phyloP scores from a whole-genome alignment of 2,888 invertebrate species.

The Epistrophella euchroma region DNA sequence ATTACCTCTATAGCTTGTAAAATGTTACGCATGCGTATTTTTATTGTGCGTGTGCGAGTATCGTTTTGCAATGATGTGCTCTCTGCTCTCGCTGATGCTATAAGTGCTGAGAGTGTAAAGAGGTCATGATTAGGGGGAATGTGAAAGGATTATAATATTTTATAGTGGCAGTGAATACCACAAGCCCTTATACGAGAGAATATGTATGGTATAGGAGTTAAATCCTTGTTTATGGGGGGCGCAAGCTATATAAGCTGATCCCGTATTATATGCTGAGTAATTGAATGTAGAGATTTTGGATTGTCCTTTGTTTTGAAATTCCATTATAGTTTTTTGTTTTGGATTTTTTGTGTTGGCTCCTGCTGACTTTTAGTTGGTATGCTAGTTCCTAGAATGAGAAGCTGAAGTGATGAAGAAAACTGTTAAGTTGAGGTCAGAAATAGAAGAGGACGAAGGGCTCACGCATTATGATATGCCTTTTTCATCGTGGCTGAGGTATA shows the following conservation, averaged over 20 bases:
- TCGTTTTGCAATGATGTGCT: constrained; percentile 26
- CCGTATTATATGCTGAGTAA: constrained; percentile 35
- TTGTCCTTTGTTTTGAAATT: constrained; percentile 54
- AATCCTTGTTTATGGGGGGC: constrained; percentile 46
- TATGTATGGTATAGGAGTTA: background rate
- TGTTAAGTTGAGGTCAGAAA: constrained; percentile 24
- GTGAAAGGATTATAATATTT: constrained; percentile 61
- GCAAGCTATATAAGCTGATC: constrained; percentile 33
- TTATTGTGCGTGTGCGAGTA: constrained; percentile 32
- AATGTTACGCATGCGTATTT: constrained; percentile 68
- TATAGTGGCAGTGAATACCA: constrained; percentile 48
- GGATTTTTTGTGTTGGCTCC: background rate
- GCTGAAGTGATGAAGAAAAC: background rate
- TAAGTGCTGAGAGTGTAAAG: background rate
- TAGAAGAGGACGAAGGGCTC: background rate
- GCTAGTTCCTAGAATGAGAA: background rate
- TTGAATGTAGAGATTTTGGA: constrained; percentile 44
- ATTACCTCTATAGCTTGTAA: constrained; percentile 46
- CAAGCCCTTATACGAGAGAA: constrained; percentile 38
- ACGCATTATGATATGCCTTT: background rate
- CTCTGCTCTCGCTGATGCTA: no score
- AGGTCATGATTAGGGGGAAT: constrained; percentile 64
- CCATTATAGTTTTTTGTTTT: background rate
- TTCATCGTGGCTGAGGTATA: no score
- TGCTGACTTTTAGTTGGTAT: constrained; percentile 7